Evolutionary conservation across 2,888 invertebrate species (phyloP), one percentile per base, ranked within the genome.

Genomic region (Acanthosepion pharaonis): DNA sequence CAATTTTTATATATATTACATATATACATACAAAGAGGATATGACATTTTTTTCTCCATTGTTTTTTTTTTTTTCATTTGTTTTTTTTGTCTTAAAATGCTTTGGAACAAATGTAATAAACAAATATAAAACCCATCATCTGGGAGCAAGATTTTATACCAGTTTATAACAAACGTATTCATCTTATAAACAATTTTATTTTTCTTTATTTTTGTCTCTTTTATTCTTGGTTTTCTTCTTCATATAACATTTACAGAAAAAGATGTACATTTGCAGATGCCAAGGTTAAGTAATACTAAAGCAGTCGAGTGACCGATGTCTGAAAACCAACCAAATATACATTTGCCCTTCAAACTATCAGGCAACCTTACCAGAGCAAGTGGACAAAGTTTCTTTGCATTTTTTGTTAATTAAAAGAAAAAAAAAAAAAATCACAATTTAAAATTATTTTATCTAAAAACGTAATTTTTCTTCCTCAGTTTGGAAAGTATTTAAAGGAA

Each of bases 1-100:
- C 23, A 64, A 64, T 59, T 59, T 59, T 59, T 59, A 59, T 59
- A 59, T 59, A 59, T 59, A 59, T 59, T 59, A 59, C 64, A 64
- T 64, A 64, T 64, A 64, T 64, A 64, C 64, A 64, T 64, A 64
- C 64, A 64, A 64, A 64, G 64, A 64, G 64, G 64, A 64, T 64
- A 64, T 23, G 64, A 64, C 64, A 64, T 64, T 64, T 23, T 23
- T 25, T 64, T 64, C 64, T 64, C 64, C 64, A 64, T 64, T 64
- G 20, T 28, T 64, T 8, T 64, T 64, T 64, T 64, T 64, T 23
- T 25, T 64, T 64, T 25, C 25, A 64, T 64, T 6, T 64, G 23
- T 25, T 64, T 64, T 64, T 59, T 25, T 64, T 64, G 23, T 8
- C 23, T 28, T 64, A 25, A 59, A 64, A 64, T 64, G 64, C 64